Percentiles rank a stretch among this genome's conserved stretches.
Conservation (phyloP, 2,797 vertebrate genomes). For the Paramormyrops hopkinsi region DNA sequence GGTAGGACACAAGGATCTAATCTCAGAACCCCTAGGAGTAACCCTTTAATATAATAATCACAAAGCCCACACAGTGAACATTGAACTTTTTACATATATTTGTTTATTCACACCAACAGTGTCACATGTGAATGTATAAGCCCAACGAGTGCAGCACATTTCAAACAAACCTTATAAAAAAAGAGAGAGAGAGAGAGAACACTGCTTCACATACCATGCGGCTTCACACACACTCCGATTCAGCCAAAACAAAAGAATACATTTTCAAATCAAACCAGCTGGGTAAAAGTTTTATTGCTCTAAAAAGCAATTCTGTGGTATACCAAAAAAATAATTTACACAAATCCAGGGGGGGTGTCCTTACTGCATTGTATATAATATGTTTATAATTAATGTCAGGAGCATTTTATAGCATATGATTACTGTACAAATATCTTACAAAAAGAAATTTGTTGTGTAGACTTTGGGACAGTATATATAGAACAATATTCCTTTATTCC, state of each 20-base stretch:
- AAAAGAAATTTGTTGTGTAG: background rate
- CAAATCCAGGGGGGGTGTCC: background rate
- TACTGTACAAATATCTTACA: conserved; percentile 5
- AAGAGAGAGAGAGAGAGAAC: background rate
- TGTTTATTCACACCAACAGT: background rate
- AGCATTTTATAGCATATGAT: background rate
- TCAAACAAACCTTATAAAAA: background rate
- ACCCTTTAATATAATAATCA: background rate
- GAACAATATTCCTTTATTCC: background rate
- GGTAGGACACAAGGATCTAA: background rate
- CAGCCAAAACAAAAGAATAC: background rate
- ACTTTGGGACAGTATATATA: background rate
- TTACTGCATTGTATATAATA: background rate
- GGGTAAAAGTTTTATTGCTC: background rate
- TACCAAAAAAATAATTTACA: conserved; percentile 16
- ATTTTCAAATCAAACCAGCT: background rate
- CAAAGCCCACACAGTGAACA: background rate
- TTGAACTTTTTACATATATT: background rate
- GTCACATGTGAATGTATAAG: background rate
- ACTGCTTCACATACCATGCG: background rate
- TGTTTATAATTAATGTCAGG: background rate
- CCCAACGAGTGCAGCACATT: background rate
- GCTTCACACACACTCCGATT: background rate
- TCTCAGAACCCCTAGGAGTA: background rate
- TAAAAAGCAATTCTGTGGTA: background rate